phyloP scores from a whole-genome alignment of 2,888 invertebrate species.

The Carcina quercana region DNA sequence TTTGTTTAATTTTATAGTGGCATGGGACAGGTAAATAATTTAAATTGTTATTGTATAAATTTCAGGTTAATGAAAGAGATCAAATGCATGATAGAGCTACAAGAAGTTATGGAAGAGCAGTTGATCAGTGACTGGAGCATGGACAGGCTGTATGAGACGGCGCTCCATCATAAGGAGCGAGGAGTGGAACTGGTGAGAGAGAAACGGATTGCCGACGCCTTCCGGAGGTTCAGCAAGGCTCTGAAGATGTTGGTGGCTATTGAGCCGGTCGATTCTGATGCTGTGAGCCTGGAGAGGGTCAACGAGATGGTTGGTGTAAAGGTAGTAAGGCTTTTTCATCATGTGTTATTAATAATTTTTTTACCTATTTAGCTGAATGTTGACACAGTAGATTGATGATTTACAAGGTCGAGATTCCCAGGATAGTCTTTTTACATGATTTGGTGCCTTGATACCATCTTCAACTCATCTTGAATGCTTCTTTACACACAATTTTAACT shows the following conservation, averaged over 20 bases:
- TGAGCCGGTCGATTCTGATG: conserved; percentile 74
- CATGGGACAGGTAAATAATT: too few relatives aligned
- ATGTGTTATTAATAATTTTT: not conserved
- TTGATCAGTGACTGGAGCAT: conserved; percentile 74
- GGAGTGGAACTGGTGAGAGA: conserved; percentile 79
- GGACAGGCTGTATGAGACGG: conserved; percentile 63
- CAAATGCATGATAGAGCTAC: conserved; percentile 52
- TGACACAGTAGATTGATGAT: too few relatives aligned
- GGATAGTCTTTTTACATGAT: too few relatives aligned
- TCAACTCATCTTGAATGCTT: too few relatives aligned
- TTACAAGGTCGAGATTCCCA: too few relatives aligned
- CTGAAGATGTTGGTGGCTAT: conserved; percentile 79
- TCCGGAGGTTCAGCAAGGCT: conserved; percentile 80
- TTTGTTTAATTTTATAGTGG: too few relatives aligned
- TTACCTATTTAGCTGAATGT: not conserved
- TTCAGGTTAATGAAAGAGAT: too few relatives aligned
- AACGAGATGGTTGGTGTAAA: conserved; percentile 72
- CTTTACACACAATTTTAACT: too few relatives aligned
- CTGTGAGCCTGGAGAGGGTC: conserved; percentile 59
- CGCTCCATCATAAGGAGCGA: conserved; percentile 68
- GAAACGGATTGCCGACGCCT: conserved; percentile 79
- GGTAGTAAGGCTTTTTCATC: too few relatives aligned
- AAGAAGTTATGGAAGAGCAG: conserved; percentile 56
- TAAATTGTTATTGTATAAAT: too few relatives aligned
- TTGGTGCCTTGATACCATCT: too few relatives aligned